Percentiles rank a stretch among this genome's conserved stretches.
Conservation (phyloP, 2,888 invertebrate genomes). For the Oligia fasciuncula region DNA sequence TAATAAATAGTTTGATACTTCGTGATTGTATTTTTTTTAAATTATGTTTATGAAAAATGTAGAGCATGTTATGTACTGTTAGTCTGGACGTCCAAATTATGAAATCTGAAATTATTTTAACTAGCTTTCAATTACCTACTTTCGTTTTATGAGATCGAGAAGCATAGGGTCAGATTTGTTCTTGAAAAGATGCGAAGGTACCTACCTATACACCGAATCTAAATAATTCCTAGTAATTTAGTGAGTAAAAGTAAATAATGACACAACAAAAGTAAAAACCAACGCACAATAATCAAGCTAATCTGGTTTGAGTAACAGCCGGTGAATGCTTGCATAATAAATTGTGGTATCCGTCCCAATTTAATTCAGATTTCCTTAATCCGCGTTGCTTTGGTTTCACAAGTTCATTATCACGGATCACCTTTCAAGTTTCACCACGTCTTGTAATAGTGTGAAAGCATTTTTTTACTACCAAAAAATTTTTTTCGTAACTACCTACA, state of each 20-base stretch:
- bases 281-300: conserved; percentile 26
- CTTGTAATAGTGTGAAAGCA: conserved; percentile 37
- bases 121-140: neutral
- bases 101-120: neutral
- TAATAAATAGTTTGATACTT: conserved; percentile 9
- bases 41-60: neutral
- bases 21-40: neutral
- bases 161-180: neutral
- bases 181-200: neutral
- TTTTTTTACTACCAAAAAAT: neutral
- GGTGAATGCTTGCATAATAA: conserved; percentile 69
- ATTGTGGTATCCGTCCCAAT: conserved; percentile 69
- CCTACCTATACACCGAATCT: neutral
- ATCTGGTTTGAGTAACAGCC: conserved; percentile 43
- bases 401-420: conserved; percentile 45
- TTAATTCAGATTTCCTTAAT: conserved; percentile 68
- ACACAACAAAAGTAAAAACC: conserved; percentile 14
- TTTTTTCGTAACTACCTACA: conserved; percentile 19
- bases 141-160: neutral
- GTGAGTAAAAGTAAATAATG: conserved; percentile 7
- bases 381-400: conserved; percentile 63
- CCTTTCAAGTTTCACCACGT: conserved; percentile 45
- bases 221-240: neutral
- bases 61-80: too few species aligned
- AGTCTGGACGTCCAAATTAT: neutral